phyloP scores from a whole-genome alignment of 2,113 vertebrate species.

The Panthera leo region DNA sequence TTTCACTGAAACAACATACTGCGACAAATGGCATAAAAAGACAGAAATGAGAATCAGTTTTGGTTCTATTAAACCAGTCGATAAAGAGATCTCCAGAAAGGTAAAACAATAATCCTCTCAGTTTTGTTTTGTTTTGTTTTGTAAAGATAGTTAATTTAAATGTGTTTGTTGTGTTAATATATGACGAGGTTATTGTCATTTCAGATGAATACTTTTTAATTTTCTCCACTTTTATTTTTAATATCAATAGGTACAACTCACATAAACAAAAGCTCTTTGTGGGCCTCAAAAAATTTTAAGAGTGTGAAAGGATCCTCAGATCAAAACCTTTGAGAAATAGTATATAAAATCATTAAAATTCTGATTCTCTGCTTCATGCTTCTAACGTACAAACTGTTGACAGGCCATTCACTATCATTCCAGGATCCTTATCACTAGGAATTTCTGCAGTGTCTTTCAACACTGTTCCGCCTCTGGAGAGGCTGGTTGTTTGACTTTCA shows the following conservation, averaged over 20 bases:
- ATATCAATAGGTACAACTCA: neutral
- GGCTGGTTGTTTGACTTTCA: neutral
- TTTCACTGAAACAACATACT: slow-evolving; percentile 4
- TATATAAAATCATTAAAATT: slow-evolving; percentile 27
- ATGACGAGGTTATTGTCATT: neutral
- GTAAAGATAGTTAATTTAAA: neutral
- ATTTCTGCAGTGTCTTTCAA: neutral
- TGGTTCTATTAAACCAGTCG: neutral
- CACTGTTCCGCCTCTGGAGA: neutral
- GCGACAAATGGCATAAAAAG: neutral
- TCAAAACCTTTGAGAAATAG: slow-evolving; percentile 18
- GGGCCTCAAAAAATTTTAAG: neutral
- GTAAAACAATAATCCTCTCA: neutral
- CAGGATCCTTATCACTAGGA: neutral
- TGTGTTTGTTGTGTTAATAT: neutral
- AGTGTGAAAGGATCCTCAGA: neutral
- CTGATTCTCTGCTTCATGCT: neutral
- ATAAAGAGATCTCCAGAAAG: neutral
- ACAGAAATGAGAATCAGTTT: slow-evolving; percentile 9
- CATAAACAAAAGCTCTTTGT: neutral
- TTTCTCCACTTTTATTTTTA: slow-evolving; percentile 33
- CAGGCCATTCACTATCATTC: neutral
- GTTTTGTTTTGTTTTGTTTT: slow-evolving; percentile 22
- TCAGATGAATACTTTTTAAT: slow-evolving; percentile 17
- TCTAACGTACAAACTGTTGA: neutral